Base-by-base conservation (phyloP, 2,888 invertebrate genomes). In the Limnephilus auricula region DNA sequence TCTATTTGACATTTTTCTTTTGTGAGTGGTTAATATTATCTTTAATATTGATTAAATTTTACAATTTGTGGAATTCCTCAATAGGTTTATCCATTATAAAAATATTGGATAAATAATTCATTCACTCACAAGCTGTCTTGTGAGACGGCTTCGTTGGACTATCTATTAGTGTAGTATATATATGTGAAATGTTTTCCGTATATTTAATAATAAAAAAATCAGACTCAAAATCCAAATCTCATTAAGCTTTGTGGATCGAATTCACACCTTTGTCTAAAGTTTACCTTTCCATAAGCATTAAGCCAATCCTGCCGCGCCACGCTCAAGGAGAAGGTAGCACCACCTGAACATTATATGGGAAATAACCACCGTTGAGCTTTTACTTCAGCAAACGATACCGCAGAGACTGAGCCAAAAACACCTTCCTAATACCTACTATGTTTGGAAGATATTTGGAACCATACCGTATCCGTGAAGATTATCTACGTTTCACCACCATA, bases 321-420 rank as follows among this genome's bases (percentile, higher is more conserved):
- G 82, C 82, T 82, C 32, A 82, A 32, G 15, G 79, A 30, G 31
- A 18, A 25, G 82, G 80, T 82, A 6, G 25, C 18, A 15, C 18
- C 82, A 34, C 34, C 18, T 6, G 82, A 34, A 25, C 82, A 82
- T 40, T 45, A 40, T 40, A 40, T n/a, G 85, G 45, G 45, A 40
- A 85, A 85, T 40, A 45, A 40, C 25, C 45, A 15, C n/a, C n/a
- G 40, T 40, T 85, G 85, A 85, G 45, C 85, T 30, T 85, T 85
- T 85, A 85, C 85, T 85, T 85, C 85, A 30, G 30, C 45, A 30
- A 85, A 40, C 85, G 12, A 40, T 34, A 32, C 40, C 85, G 25
- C 65, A 65, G 65, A 65, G 65, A 65, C 25, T 65, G 25, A 65
- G 65, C 65, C 65, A 65, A 65, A 25, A n/a, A 25, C 6, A n/a